Percentiles rank a stretch among this genome's conserved stretches.
phyloP scores from a whole-genome alignment of 2,888 invertebrate species.

The Trichogramma dendrolimi region DNA sequence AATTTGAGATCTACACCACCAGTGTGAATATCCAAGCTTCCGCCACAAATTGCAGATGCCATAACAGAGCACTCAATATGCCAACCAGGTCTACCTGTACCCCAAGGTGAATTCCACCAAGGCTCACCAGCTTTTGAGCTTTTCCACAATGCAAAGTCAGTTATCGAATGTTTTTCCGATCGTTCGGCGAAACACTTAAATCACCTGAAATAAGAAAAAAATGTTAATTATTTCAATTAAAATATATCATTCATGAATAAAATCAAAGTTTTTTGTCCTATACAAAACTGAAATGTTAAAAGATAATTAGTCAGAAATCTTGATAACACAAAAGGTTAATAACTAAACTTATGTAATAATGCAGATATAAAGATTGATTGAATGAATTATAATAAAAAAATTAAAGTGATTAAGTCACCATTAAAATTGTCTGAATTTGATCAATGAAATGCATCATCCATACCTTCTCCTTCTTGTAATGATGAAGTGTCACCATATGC shows the following conservation, averaged over 20 bases:
- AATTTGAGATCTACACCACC: constrained; percentile 97
- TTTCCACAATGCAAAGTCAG: constrained; percentile 99
- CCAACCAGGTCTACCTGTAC: constrained; percentile 94
- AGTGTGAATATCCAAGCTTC: constrained; percentile 89
- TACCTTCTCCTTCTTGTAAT: constrained; percentile 90
- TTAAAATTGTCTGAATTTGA: background rate
- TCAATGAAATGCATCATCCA: constrained; percentile 14
- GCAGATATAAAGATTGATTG: too few relatives aligned
- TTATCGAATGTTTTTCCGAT: constrained; percentile 76
- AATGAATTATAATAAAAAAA: too few relatives aligned
- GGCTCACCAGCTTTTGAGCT: constrained; percentile 95
- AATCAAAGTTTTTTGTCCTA: background rate
- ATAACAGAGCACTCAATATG: constrained; percentile 99
- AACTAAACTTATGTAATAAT: too few relatives aligned
- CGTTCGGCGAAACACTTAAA: constrained; percentile 61
- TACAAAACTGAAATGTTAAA: background rate
- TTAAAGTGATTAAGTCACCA: background rate
- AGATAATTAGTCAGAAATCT: too few relatives aligned
- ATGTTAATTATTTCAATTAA: background rate
- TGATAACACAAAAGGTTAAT: too few relatives aligned
- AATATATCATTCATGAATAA: background rate
- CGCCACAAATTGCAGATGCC: constrained; percentile 86
- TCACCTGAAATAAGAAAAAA: constrained; percentile 58
- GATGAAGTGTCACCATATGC: constrained; percentile 91
- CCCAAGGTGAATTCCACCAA: constrained; percentile 97